These are phyloP conservation scores for Xylota segnis DNA, from an alignment of 2,888 invertebrate species.

Conservation along the genomic window DNA sequence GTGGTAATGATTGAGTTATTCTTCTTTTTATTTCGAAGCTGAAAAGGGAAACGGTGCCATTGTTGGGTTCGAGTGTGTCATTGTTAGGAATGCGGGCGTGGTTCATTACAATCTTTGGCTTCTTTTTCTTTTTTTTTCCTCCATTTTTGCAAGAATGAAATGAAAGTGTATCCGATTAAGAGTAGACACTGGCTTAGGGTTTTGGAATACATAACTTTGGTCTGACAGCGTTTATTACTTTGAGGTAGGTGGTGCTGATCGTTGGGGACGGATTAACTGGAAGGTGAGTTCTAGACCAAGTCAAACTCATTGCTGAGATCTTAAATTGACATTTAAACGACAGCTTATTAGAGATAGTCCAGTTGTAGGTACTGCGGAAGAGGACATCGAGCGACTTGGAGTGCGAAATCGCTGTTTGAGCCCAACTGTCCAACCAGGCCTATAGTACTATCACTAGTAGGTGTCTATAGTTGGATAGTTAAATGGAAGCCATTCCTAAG, in stretches of 20 bases:
- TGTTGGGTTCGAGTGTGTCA: background rate
- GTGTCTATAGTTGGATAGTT: too few relatives aligned
- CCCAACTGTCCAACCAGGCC: too few relatives aligned
- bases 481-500: too few relatives aligned
- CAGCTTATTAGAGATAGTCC: too few relatives aligned
- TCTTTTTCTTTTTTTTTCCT: background rate
- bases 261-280: too few relatives aligned
- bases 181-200: background rate
- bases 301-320: too few relatives aligned
- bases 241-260: background rate
- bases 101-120: constrained; percentile 3
- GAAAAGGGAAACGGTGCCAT: constrained; percentile 48
- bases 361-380: too few relatives aligned
- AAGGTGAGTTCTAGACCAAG: too few relatives aligned
- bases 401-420: too few relatives aligned
- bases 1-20: constrained; percentile 53
- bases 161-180: constrained; percentile 44
- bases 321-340: too few relatives aligned
- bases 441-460: too few relatives aligned
- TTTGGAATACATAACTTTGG: background rate
- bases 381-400: too few relatives aligned
- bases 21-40: background rate
- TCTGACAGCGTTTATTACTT: background rate
- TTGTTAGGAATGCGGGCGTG: constrained; percentile 23
- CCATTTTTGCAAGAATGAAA: constrained; percentile 18